Base-by-base conservation (phyloP, 2,797 vertebrate species). In the Urocyon cinereoargenteus region DNA sequence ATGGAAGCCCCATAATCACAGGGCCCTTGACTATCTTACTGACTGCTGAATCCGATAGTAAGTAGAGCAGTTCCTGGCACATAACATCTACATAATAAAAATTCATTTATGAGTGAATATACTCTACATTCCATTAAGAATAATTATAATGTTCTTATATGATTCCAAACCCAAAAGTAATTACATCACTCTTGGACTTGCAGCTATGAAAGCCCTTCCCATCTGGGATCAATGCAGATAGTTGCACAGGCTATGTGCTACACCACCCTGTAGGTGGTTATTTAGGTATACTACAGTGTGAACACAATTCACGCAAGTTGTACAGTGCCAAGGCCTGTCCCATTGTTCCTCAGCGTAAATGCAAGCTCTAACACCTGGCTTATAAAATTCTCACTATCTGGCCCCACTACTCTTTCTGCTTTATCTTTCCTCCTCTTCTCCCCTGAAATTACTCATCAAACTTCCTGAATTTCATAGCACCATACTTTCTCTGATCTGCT, bases 231-330 rank as follows among this genome's bases (percentile, higher is more conserved):
- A 64, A 3, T n/a, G 64, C 2, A 18, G 4, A 31, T 8, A 13
- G n/a, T 1, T 15, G 9, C 11, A 61, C 2, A 16, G 26, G 6
- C 7, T 70, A 19, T 0, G 1, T 1, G 0, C 28, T 21, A 6
- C 0, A 2, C 13, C 45, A 26, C 34, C 55, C 21, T 31, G 61
- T 19, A 22, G 55, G 11, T 36, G 53, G 11, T 22, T 49, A 40
- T 55, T 89, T 79, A 89, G 53, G 14, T 28, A 77, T 68, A 34
- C 24, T 15, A 13, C 19, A 40, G 4, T 8, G 15, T 72, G 21
- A 6, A 9, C 7, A 6, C 9, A 51, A 34, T 19, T 45, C 59
- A 15, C 40, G 70, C 34, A 14, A 72, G 45, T 0, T 62, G 57
- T 40, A 2, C 11, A 12, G 15, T 40, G 11, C 21, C 36, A 57